Conservation (phyloP, 2,888 invertebrate genomes). For the Megalurothrips usitatus region DNA sequence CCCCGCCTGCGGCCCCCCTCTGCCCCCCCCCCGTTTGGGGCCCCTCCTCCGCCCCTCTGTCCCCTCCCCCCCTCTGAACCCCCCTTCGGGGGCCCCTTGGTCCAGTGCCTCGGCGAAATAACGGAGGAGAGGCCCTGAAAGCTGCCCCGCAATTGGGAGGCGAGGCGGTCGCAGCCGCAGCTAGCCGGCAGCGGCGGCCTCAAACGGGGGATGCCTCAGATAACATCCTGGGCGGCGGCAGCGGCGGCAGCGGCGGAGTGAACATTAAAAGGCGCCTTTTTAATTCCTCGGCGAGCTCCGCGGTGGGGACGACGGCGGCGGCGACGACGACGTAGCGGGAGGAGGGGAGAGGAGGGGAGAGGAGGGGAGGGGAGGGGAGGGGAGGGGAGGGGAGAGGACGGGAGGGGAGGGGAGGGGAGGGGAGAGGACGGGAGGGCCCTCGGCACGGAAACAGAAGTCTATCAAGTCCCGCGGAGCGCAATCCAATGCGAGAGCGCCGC, state of each 20-base stretch:
- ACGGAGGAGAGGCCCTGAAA: too few species aligned
- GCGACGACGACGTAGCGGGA: not conserved
- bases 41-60: too few species aligned
- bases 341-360: not conserved
- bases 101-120: too few species aligned
- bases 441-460: not conserved
- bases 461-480: not conserved
- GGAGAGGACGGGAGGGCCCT: too few species aligned
- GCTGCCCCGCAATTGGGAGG: not conserved
- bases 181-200: not conserved
- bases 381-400: too few species aligned
- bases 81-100: not conserved
- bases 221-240: not conserved
- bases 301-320: not conserved
- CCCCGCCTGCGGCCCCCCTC: not conserved
- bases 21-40: not conserved
- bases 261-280: slow-evolving; percentile 15
- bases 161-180: not conserved
- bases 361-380: too few species aligned
- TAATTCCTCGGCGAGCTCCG: not conserved
- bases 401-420: not conserved
- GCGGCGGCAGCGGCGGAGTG: not conserved
- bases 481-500: not conserved
- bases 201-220: not conserved
- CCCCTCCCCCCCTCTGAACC: not conserved